Base-by-base conservation (phyloP, 2,113 vertebrate genomes). In the Bufo gargarizans region DNA sequence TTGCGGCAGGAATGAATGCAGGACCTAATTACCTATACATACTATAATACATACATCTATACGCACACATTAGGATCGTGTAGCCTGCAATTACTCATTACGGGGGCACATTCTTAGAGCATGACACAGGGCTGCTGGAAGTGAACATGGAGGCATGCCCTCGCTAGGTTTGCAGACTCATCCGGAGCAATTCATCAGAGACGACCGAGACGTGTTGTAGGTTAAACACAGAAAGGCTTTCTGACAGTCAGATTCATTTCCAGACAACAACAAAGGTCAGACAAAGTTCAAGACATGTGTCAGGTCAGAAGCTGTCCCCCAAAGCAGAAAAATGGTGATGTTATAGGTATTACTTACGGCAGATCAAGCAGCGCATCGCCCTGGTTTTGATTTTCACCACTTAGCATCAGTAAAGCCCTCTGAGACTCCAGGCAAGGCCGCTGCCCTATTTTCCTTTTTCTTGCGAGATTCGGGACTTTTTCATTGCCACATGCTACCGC, bases 291-390 rank as follows among this genome's bases (percentile, higher is more conserved):
- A 91, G 91, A 93, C 92, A 92, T 91, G 88, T 92, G 90, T 94
- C 90, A 91, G 91, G 91, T 91, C 93, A 93, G 91, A 87, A 92
- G 91, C 87, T 92, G 90, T 91, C 90, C 90, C 93, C 90, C 86
- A 90, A 90, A 94, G 93, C 92, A 93, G 87, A 92, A 93, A 91
- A 90, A 84, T 84, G 87, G 86, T 91, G 91, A 93, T 93, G 92
- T 92, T 86, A 91, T 89, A 91, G 90, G 90, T 88, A 92, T 92
- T 92, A 97, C 96, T 96, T 92, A 99, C 97, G 93, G 93, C 92
- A 93, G 92, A 92, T 92, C 91, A 88, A 92, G 91, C 92, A 92
- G 91, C 85, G 90, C 92, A 92, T 94, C 92, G 55, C 91, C 90
- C 91, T 93, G 94, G 90, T 94, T 95, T 89, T 91, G 94, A 90